Base-by-base conservation (phyloP, 2,797 vertebrate species). In the Pangasius mekongensis region DNA sequence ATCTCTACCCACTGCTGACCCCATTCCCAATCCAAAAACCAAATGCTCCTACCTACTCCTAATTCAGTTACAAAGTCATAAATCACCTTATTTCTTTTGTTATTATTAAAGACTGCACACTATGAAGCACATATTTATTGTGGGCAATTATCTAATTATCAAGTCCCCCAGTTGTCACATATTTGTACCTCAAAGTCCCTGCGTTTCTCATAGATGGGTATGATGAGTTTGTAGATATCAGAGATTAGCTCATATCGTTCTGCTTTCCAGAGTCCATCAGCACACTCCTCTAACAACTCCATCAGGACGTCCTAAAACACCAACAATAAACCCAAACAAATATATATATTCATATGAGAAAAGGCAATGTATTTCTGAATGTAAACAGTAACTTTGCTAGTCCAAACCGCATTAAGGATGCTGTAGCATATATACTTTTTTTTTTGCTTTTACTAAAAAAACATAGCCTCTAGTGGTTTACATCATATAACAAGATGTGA, bases 171-270 rank as follows among this genome's bases (percentile, higher is more conserved):
- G 8, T 1, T 54, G 27, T 60, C 36, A 58, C 3, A 11, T 67
- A 43, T 81, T 73, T 13, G 36, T 96, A 99, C 98, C 97, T 99
- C 98, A 92, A 99, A 99, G 95, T 99, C 98, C 91, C 98, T 95
- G 80, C 98, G 96, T 92, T 99, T 99, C 94, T 99, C 98, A 91
- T 99, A 99, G 93, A 99, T 97, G 86, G 98, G 98, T 92, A 99
- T 99, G 84, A 99, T 98, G 90, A 99, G 97, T 90, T 98, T 99
- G 92, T 99, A 99, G 94, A 99, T 96, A 93, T 99, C 98, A 1
- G 97, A 97, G 87, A 99, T 99, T 92, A 99, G 96, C 94, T 99
- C 98, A 11, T 99, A 99, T 87, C 98, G 98, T 91, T 99, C 98
- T 0, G 98, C 98, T 94, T 99, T 99, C 98, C 98, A 99, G 82